Base-by-base conservation (phyloP, 2,888 invertebrate species). In the Dynastes grantii region DNA sequence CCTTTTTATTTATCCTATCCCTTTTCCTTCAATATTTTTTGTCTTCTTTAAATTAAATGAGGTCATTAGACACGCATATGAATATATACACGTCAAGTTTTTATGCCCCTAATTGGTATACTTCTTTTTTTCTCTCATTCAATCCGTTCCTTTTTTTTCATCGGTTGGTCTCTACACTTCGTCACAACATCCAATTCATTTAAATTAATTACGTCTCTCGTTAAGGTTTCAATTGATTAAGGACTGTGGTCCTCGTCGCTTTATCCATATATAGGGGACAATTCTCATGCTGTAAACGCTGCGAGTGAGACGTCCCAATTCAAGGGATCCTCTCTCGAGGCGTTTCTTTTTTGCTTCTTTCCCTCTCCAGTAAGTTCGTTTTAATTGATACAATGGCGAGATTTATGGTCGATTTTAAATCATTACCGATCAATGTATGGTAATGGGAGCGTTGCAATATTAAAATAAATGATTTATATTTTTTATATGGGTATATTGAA, bases 211-310 rank as follows among this genome's bases (percentile, higher is more conserved):
- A 45, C 45, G 8, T 45, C 22, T 22, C 65, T 67, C 65, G 65
- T 67, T 67, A 67, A 45, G 65, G 65, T 29, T 45, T n/a, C 65
- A 67, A 67, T 67, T 67, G 65, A 67, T 67, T 67, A 61, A 61
- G 22, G 58, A 13, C 58, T 22, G 16, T 51, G 58, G 27, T 61
- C 22, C 27, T 61, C 29, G 61, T 29, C 27, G 16, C n/a, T 8
- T 8, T 64, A 29, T 29, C 64, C 64, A 64, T 64, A 67, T 67
- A 67, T 67, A 67, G 45, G 65, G 65, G 65, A 45, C 65, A 67
- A 40, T 67, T 22, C 65, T 67, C 45, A 45, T 29, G 22, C 65
- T 8, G n/a, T 65, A 65, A 65, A 65, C n/a, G 16, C n/a, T 8
- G 27, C n/a, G 61, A 61, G 61, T 29, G 61, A 61, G 27, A 61